Conservation (phyloP, 2,888 invertebrate species). For the Synergus japonicus region DNA sequence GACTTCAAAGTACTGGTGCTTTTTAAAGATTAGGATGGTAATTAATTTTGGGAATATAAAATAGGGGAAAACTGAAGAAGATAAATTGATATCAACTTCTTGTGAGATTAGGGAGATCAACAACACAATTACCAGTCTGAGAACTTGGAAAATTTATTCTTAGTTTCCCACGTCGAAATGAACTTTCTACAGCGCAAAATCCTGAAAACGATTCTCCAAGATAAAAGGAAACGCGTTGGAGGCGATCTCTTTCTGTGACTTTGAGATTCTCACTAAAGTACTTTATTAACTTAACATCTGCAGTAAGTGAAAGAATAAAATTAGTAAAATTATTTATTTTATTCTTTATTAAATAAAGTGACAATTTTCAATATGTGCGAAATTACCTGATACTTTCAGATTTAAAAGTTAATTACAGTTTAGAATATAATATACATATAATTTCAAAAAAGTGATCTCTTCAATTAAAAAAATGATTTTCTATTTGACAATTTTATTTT, state of each 20-base stretch:
- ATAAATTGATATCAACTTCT: background rate
- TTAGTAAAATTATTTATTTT: background rate
- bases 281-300: background rate
- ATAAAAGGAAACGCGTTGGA: conserved; percentile 16
- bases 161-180: background rate
- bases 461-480: background rate
- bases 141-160: background rate
- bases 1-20: no score
- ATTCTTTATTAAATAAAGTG: background rate
- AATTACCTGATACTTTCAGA: background rate
- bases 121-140: background rate
- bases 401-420: background rate
- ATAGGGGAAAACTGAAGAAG: background rate
- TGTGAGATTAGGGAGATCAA: background rate
- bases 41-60: no score
- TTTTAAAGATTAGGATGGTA: no score
- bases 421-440: no score
- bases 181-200: conserved; percentile 15
- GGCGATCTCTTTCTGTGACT: conserved; percentile 2
- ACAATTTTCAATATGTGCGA: background rate
- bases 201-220: background rate
- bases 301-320: background rate
- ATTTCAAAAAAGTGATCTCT: background rate
- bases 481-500: background rate
- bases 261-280: background rate